These are phyloP conservation scores for Trichogramma evanescens DNA, from an alignment of 2,888 invertebrate species.

Conservation along the genomic window DNA sequence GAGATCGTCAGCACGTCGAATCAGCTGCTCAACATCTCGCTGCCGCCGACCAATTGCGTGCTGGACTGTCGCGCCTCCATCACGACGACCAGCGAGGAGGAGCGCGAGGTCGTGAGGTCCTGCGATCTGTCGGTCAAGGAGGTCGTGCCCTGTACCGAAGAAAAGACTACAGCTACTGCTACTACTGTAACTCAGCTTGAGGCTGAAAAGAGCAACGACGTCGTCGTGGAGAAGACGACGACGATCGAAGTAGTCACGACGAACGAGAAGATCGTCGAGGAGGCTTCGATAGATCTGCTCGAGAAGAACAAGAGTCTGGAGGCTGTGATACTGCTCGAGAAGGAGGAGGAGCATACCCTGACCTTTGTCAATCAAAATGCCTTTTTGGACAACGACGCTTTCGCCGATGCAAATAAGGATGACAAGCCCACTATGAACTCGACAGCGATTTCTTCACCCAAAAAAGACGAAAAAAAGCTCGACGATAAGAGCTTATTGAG, in stretches of 20 bases:
- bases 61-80: slow-evolving; percentile 10
- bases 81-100: background rate
- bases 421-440: background rate
- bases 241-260: too few relatives aligned
- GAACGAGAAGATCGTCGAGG: too few relatives aligned
- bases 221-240: too few relatives aligned
- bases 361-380: slow-evolving; percentile 10
- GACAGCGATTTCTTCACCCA: background rate
- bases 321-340: too few relatives aligned
- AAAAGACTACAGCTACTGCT: too few relatives aligned
- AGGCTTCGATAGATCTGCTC: too few relatives aligned
- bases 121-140: background rate
- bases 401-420: slow-evolving; percentile 7
- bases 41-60: slow-evolving; percentile 13
- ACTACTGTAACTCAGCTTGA: too few relatives aligned
- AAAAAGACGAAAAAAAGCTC: slow-evolving; percentile 11
- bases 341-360: slow-evolving; percentile 5
- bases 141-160: background rate
- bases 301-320: too few relatives aligned
- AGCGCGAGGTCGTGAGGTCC: background rate
- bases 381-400: slow-evolving; percentile 1
- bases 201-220: too few relatives aligned
- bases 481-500: background rate
- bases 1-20: slow-evolving; percentile 17
- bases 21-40: slow-evolving; percentile 15